A percentile compares a stretch with the other conserved stretches of the same genome.
phyloP scores from a whole-genome alignment of 1,140 invertebrate genomes.

The Drosophila malerkotliana region DNA sequence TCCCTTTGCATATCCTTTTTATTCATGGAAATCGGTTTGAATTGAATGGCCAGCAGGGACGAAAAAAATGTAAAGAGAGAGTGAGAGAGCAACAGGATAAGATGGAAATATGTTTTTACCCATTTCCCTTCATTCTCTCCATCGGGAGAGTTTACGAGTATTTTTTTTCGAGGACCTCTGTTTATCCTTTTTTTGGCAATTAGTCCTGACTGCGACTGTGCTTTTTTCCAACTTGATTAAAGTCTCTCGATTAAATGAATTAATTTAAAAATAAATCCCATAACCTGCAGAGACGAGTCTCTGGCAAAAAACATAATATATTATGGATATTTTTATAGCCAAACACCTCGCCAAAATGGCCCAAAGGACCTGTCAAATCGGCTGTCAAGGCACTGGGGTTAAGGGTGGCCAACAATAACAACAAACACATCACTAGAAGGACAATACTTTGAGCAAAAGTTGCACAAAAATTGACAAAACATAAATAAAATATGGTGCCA shows the following conservation, averaged over 20 bases:
- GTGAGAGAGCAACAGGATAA: neutral
- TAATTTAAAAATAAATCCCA: no score
- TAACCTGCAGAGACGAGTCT: no score
- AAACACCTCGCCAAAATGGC: conserved; percentile 47
- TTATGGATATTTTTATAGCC: neutral
- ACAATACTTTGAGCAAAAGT: conserved; percentile 60
- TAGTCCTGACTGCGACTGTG: neutral
- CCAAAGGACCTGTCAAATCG: conserved; percentile 52
- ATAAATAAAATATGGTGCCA: conserved; percentile 77
- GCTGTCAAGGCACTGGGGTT: conserved; percentile 27
- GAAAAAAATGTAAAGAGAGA: neutral
- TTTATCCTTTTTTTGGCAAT: conserved; percentile 2
- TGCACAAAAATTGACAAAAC: conserved; percentile 77
- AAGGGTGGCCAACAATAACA: conserved; percentile 1
- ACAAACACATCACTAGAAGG: neutral
- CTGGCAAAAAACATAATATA: neutral
- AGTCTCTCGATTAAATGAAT: no score
- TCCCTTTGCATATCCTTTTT: conserved; percentile 8
- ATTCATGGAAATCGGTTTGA: conserved; percentile 45
- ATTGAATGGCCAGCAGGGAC: conserved; percentile 31
- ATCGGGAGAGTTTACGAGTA: neutral
- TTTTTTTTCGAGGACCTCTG: neutral
- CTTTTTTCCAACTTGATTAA: neutral
- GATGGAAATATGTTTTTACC: conserved; percentile 34
- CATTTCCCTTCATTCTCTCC: conserved; percentile 8